Percentiles rank a stretch among this genome's conserved stretches.
Conservation (phyloP, 1,140 invertebrate species). For the Mesaphorura yosii region DNA sequence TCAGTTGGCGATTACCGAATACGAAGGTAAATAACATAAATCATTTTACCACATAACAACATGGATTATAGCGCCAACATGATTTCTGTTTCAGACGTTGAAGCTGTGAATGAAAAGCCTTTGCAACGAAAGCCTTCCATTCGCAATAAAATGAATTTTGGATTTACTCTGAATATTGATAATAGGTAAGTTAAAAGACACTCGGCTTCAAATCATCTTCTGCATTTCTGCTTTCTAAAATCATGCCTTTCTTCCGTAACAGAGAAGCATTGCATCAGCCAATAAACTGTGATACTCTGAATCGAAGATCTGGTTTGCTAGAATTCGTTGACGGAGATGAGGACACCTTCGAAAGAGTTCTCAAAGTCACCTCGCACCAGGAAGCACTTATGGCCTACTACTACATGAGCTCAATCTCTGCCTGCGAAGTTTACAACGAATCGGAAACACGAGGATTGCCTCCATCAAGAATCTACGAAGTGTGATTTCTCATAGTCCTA, state of each 20-base stretch:
- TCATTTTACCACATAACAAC: neutral
- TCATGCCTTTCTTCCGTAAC: neutral
- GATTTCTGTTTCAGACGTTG: slow-evolving; percentile 24
- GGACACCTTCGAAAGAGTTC: slow-evolving; percentile 67
- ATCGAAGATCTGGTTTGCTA: slow-evolving; percentile 9
- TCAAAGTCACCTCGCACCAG: slow-evolving; percentile 67
- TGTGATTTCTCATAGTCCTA: no score
- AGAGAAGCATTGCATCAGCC: slow-evolving; percentile 14
- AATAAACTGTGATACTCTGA: neutral
- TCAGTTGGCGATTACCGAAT: slow-evolving; percentile 56
- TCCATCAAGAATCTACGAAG: slow-evolving; percentile 5
- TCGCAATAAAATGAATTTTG: slow-evolving; percentile 51
- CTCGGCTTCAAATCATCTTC: neutral
- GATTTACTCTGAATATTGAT: slow-evolving; percentile 52
- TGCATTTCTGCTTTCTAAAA: neutral
- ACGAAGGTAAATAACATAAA: slow-evolving; percentile 33
- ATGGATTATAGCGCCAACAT: neutral
- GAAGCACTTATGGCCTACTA: slow-evolving; percentile 81
- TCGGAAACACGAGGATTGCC: neutral
- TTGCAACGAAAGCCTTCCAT: slow-evolving; percentile 33
- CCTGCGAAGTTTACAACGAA: neutral
- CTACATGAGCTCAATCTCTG: slow-evolving; percentile 53
- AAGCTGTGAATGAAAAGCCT: slow-evolving; percentile 34
- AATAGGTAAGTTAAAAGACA: slow-evolving; percentile 29
- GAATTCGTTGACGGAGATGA: slow-evolving; percentile 38